Evolutionary conservation across 2,888 invertebrate genomes (phyloP), one percentile per base, ranked within the genome.

Genomic region (Tenthredo amoena): DNA sequence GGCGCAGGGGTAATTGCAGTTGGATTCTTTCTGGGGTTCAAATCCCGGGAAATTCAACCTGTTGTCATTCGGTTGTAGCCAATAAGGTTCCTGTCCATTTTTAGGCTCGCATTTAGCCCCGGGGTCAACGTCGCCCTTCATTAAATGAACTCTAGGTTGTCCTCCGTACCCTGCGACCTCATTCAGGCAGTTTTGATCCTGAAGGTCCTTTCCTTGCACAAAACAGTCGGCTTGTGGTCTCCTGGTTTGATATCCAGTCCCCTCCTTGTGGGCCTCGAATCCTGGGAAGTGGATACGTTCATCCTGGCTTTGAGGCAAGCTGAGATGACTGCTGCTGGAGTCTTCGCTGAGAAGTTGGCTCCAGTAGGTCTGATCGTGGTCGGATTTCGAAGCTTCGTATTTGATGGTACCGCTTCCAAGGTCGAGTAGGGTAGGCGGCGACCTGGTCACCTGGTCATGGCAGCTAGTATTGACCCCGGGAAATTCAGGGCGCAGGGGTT

Each of bases 321-420:
- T 93, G 34, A 92, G 84, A 71, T 93, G 92, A 82, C 93, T 93
- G 86, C 93, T 93, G 87, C 93, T 93, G 0, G 93, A 93, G 50
- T 93, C 93, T 72, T 93, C 93, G 88, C 93, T 93, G 34, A 93
- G 90, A 10, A 93, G 88, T 68, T 93, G 93, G n/a, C 90, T 91
- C 93, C 93, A 93, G 79, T 93, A 93, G 0, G 89, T 18, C 71
- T 83, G 83, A 15, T 83, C 83, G 34, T 65, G 68, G n/a, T 96
- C 95, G 58, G 95, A 94, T 89, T 96, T 95, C 1, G 96, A 92
- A 34, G 88, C 88, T 88, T 95, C 95, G 88, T 95, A 94, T 88
- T 95, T 95, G 62, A 96, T 96, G 81, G 96, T 96, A 2, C 97
- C 97, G 87, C 96, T 96, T 62, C 96, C 97, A 6, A 97, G 94